Conservation (phyloP, 1,140 invertebrate genomes). For the Cryptotermes secundus region DNA sequence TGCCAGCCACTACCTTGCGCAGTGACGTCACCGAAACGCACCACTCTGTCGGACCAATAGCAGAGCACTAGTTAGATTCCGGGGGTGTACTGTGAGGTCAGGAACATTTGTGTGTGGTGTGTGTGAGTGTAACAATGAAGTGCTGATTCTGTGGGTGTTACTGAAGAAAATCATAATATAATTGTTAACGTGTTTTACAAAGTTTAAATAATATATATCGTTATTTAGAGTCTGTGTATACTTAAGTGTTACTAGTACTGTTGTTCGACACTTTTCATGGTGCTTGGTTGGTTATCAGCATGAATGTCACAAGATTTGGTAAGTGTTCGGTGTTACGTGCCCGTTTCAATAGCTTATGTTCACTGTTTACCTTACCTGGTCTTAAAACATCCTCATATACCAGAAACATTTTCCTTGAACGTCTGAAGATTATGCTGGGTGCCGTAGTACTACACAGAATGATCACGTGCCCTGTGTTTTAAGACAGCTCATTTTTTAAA, state of each 20-base stretch:
- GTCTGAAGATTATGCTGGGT: too few species aligned
- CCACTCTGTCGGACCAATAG: constrained; percentile 1
- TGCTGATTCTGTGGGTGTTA: not conserved
- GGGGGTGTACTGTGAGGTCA: constrained; percentile 13
- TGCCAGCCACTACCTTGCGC: not conserved
- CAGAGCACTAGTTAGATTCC: not conserved
- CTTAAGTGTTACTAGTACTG: not conserved
- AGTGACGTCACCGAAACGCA: constrained; percentile 13
- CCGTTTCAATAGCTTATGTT: too few species aligned
- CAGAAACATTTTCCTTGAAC: too few species aligned
- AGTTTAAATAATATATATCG: not conserved
- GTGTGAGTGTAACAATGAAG: constrained; percentile 1
- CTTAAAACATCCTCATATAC: too few species aligned
- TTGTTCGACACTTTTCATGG: not conserved
- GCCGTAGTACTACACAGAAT: too few species aligned
- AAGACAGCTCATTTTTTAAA: too few species aligned
- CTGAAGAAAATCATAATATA: not conserved
- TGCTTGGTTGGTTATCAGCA: not conserved
- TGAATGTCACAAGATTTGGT: constrained; percentile 6
- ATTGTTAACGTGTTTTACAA: not conserved
- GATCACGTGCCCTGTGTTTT: too few species aligned
- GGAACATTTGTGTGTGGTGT: not conserved
- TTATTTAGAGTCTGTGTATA: not conserved
- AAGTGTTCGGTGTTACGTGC: not conserved
- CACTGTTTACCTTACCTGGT: too few species aligned